Evolutionary conservation across 35 echinoderm and acorn worm species (phyloP).

Genomic region (Strongylocentrotus purpuratus): DNA sequence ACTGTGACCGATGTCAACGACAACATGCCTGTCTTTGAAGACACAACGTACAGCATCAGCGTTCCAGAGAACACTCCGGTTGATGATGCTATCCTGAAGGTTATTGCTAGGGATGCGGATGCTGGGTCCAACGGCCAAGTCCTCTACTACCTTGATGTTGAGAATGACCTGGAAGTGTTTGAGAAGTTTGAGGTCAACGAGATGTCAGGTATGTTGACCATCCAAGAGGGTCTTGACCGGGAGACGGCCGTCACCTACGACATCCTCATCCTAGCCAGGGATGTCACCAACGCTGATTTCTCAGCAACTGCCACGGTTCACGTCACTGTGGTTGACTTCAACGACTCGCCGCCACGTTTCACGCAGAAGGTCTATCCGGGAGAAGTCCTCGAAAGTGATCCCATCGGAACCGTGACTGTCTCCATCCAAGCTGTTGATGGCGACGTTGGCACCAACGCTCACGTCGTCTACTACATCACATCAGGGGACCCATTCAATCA

Average conservation of each 20-base stretch:
- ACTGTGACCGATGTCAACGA: slow-evolving; percentile 87
- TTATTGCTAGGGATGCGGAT: slow-evolving; percentile 78
- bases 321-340: slow-evolving; percentile 79
- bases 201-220: slow-evolving; percentile 68
- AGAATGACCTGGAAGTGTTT: slow-evolving; percentile 53
- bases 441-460: slow-evolving; percentile 72
- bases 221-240: slow-evolving; percentile 65
- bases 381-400: slow-evolving; percentile 59
- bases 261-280: slow-evolving; percentile 65
- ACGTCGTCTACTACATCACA: slow-evolving; percentile 83
- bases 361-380: slow-evolving; percentile 54
- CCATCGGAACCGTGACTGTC: slow-evolving; percentile 57
- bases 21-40: slow-evolving; percentile 85
- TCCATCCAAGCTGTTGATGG: slow-evolving; percentile 69
- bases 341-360: slow-evolving; percentile 90
- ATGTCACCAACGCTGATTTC: slow-evolving; percentile 47
- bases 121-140: slow-evolving; percentile 60
- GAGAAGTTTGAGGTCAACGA: slow-evolving; percentile 77
- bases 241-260: slow-evolving; percentile 72
- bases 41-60: slow-evolving; percentile 62
- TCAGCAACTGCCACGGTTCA: slow-evolving; percentile 69
- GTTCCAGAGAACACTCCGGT: slow-evolving; percentile 74
- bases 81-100: slow-evolving; percentile 73
- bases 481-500: slow-evolving; percentile 74
- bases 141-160: slow-evolving; percentile 66